phyloP scores from a whole-genome alignment of 2,888 invertebrate genomes.

The Heliconius ismenius region DNA sequence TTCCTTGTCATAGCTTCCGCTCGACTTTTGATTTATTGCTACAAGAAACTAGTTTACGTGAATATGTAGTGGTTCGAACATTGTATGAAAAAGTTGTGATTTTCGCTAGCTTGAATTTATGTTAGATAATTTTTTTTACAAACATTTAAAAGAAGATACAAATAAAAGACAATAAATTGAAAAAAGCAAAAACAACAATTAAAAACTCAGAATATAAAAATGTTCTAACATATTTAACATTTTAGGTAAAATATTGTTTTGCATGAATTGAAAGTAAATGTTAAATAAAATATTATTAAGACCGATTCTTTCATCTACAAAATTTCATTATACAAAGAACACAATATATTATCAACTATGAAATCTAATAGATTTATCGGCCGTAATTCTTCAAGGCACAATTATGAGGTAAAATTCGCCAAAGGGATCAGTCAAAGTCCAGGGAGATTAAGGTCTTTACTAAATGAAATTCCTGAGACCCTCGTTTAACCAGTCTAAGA shows the following conservation, averaged over 20 bases:
- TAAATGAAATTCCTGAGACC: conserved; percentile 60
- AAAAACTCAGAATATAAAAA: background rate
- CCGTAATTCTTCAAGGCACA: conserved; percentile 19
- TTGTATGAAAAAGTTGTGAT: background rate
- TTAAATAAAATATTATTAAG: background rate
- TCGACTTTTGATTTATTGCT: conserved; percentile 29
- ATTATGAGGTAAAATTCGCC: conserved; percentile 35
- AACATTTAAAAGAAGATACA: too few relatives aligned
- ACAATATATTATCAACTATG: background rate
- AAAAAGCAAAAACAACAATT: background rate
- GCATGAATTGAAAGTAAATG: too few relatives aligned
- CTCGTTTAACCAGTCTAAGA: conserved; percentile 39
- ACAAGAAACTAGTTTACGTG: conserved; percentile 26
- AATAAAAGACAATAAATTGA: too few relatives aligned
- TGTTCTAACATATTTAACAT: background rate
- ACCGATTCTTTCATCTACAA: background rate
- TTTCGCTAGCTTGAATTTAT: background rate
- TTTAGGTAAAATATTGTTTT: too few relatives aligned
- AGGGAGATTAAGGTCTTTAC: conserved; percentile 50
- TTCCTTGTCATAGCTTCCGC: conserved; percentile 32
- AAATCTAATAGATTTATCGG: conserved; percentile 13
- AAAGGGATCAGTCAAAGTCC: conserved; percentile 52
- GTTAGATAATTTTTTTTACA: background rate
- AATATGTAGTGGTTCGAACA: conserved; percentile 19
- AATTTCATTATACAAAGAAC: background rate